phyloP scores from a whole-genome alignment of 1,140 invertebrate genomes.

The Drosophila tropicalis region DNA sequence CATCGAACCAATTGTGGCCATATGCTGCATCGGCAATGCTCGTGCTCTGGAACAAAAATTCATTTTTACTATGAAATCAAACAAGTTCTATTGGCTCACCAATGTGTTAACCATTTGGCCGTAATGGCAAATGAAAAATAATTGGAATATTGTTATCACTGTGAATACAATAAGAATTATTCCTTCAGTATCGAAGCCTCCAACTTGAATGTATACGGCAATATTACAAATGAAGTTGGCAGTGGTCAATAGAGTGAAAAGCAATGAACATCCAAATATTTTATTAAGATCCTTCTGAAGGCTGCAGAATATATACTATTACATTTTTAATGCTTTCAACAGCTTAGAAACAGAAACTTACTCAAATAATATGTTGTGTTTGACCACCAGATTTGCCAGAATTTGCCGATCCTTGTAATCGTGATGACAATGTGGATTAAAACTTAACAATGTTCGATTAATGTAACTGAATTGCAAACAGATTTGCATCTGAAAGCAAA shows the following conservation, averaged over 20 bases:
- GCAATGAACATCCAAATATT: slow-evolving; percentile 44
- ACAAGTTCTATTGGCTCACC: slow-evolving; percentile 13
- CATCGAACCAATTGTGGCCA: slow-evolving; percentile 58
- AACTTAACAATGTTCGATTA: slow-evolving; percentile 30
- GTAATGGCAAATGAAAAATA: slow-evolving; percentile 58
- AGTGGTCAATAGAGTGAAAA: slow-evolving; percentile 54
- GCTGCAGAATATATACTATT: background rate
- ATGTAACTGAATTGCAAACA: slow-evolving; percentile 60
- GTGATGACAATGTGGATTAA: slow-evolving; percentile 29
- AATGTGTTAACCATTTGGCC: slow-evolving; percentile 48
- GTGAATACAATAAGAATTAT: slow-evolving; percentile 49
- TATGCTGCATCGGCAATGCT: slow-evolving; percentile 45
- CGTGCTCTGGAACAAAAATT: slow-evolving; percentile 25
- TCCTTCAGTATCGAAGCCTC: slow-evolving; percentile 50
- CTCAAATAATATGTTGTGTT: slow-evolving; percentile 46
- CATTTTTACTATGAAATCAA: too few relatives aligned
- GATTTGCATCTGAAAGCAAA: slow-evolving; percentile 55
- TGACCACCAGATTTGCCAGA: slow-evolving; percentile 45
- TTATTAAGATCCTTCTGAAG: slow-evolving; percentile 44
- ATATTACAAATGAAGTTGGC: slow-evolving; percentile 51
- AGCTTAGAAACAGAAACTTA: slow-evolving; percentile 18
- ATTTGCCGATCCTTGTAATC: slow-evolving; percentile 35
- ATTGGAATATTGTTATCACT: slow-evolving; percentile 35
- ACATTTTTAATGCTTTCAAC: too few relatives aligned
- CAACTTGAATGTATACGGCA: slow-evolving; percentile 42